Percentiles rank a stretch among this genome's conserved stretches.
These are phyloP conservation scores for Heliopora coerulea DNA, from an alignment of 92 coral and sea anemone genomes.

Conservation along the genomic window DNA sequence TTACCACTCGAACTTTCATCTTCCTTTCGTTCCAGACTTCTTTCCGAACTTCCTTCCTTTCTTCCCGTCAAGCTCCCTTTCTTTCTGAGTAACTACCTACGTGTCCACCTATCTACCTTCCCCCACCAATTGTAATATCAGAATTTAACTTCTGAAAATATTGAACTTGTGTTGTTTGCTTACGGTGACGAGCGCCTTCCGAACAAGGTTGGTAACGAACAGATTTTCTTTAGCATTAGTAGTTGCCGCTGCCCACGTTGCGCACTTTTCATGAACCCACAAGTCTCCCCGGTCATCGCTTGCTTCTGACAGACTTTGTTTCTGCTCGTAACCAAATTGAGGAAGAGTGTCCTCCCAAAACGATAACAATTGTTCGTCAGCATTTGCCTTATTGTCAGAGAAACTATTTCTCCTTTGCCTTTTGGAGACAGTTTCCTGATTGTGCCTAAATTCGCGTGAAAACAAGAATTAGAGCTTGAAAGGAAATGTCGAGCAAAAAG, in stretches of 20 bases:
- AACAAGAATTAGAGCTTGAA: too few relatives aligned
- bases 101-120: too few relatives aligned
- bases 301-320: slow-evolving; percentile 66
- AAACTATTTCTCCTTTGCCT: slow-evolving; percentile 35
- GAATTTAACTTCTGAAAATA: too few relatives aligned
- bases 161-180: too few relatives aligned
- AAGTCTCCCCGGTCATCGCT: slow-evolving; percentile 76
- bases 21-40: too few relatives aligned
- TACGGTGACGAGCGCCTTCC: slow-evolving; percentile 34
- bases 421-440: slow-evolving; percentile 9
- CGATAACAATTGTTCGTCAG: slow-evolving; percentile 25
- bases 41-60: too few relatives aligned
- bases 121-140: too few relatives aligned
- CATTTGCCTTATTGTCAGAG: neutral
- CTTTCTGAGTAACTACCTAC: too few relatives aligned
- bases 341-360: slow-evolving; percentile 49
- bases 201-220: slow-evolving; percentile 23
- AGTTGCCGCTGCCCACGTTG: slow-evolving; percentile 92
- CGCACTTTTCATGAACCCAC: slow-evolving; percentile 98
- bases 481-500: too few relatives aligned
- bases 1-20: too few relatives aligned
- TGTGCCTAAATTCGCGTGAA: slow-evolving; percentile 14
- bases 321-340: slow-evolving; percentile 69
- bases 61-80: too few relatives aligned
- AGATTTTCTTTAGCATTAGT: slow-evolving; percentile 26